Conservation (phyloP, 2,113 vertebrate genomes). For the Pitta sordida region DNA sequence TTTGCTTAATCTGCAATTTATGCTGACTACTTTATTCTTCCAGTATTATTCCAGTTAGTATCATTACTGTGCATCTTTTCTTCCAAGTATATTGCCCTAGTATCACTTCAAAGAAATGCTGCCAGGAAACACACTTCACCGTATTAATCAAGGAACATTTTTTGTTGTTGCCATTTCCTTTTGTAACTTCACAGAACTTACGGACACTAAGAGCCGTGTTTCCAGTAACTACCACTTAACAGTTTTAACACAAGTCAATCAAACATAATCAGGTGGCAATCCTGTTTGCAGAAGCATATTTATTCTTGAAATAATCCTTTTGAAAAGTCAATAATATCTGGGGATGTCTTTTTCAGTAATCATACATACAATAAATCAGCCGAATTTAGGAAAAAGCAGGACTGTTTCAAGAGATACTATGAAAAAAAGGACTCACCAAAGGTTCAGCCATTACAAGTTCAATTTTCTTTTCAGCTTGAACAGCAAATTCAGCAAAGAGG, state of each 20-base stretch:
- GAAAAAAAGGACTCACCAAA: constrained; percentile 82
- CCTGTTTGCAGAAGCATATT: background rate
- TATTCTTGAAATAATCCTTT: background rate
- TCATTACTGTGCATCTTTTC: background rate
- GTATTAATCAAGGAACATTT: background rate
- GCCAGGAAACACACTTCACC: background rate
- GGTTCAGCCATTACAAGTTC: constrained; percentile 99
- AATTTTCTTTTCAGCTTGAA: constrained; percentile 99
- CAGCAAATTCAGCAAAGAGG: constrained; percentile 96
- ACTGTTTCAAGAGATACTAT: background rate
- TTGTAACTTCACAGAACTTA: background rate
- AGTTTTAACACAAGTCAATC: background rate
- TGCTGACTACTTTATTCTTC: background rate
- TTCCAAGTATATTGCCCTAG: background rate
- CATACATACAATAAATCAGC: background rate
- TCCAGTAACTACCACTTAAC: background rate
- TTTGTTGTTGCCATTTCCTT: background rate
- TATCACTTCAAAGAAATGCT: background rate
- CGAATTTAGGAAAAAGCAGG: background rate
- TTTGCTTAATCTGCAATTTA: background rate
- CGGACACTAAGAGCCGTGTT: background rate
- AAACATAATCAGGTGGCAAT: background rate
- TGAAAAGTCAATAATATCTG: background rate
- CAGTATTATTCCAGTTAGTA: background rate
- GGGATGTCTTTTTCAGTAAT: background rate